Percentiles rank a stretch among this genome's conserved stretches.
These are phyloP conservation scores for Zaprionus tsacasi DNA, from an alignment of 1,140 invertebrate genomes.

Conservation along the genomic window DNA sequence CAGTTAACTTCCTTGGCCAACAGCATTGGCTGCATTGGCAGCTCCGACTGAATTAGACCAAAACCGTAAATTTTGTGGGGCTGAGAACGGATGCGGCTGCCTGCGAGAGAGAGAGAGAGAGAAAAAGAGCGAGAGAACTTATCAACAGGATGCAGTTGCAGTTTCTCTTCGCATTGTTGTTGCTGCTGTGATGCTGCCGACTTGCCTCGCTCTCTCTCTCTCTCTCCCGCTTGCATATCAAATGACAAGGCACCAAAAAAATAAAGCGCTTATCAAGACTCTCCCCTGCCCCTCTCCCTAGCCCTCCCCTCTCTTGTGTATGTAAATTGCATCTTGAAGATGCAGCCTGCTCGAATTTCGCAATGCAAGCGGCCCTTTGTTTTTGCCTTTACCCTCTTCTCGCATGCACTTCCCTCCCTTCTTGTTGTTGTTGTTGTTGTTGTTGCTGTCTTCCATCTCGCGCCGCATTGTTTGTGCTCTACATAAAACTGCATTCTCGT, in stretches of 20 bases:
- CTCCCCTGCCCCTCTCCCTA: background rate
- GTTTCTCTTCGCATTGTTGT: conserved; percentile 15
- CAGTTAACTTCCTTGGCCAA: conserved; percentile 80
- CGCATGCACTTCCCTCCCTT: conserved; percentile 29
- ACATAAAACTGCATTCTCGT: conserved; percentile 31
- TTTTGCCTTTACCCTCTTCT: conserved; percentile 63
- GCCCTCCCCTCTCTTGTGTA: conserved; percentile 3
- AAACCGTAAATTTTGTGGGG: conserved; percentile 76
- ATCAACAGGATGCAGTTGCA: conserved; percentile 61
- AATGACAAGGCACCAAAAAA: conserved; percentile 64
- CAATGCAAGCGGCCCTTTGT: conserved; percentile 52
- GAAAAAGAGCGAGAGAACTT: conserved; percentile 26
- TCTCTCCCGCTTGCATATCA: conserved; percentile 52
- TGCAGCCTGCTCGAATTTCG: conserved; percentile 68
- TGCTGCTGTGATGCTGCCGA: conserved; percentile 27
- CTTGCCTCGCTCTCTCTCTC: conserved; percentile 15
- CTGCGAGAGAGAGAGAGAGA: background rate
- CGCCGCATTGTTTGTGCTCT: conserved; percentile 56
- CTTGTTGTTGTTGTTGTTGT: conserved; percentile 11
- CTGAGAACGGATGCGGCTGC: conserved; percentile 72
- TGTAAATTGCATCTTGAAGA: conserved; percentile 71
- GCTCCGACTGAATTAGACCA: conserved; percentile 70
- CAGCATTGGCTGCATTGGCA: conserved; percentile 42
- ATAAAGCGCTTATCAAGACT: conserved; percentile 49
- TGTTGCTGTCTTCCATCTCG: conserved; percentile 30